Evolutionary conservation across 2,888 invertebrate genomes (phyloP), one percentile per base, ranked within the genome.

Genomic region (Cephalotes varians): DNA sequence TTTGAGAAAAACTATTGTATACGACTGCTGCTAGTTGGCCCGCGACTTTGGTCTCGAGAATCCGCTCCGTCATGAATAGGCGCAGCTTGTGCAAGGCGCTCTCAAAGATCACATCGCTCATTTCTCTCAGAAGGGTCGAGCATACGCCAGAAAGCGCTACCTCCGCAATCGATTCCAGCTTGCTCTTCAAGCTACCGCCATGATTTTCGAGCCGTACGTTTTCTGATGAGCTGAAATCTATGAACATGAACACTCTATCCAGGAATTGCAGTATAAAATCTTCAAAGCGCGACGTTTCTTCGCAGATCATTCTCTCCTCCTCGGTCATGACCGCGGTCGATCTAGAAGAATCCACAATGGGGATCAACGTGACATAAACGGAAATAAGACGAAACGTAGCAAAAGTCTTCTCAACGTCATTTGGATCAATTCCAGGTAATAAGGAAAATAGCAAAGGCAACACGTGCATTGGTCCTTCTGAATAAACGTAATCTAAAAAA

Each of bases 361-460:
- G 98, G 37, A 98, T 96, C 95, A 98, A 96, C 87, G 97, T 97
- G 18, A 96, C 96, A 92, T 98, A 96, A 64, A 97, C 96, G 5
- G 97, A 96, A 77, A 98, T 96, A 91, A 98, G 97, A 91, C 97
- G 97, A 83, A 98, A 96, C 0, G 98, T 97, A 34, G 97, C 96
- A 73, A 97, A 95, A 34, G 97, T 97, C 94, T 97, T 97, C 87
- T 96, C 96, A 58, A 97, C 96, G 94, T 99, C 98, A 92, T 99
- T 99, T 0, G 98, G 97, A 94, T 99, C 99, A 60, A 99, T 97
- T 18, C 98, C 98, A 0, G 99, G 98, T 25, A 99, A 95, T 0
- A 97, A 96, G 0, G 97, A 96, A 93, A 97, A 96, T 18, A 99
- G 95, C 37, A 99, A 95, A 0, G 98, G 98, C 25, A 99, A 95